phyloP scores from a whole-genome alignment of 2,797 vertebrate species.

The Pantherophis alleghaniensis region DNA sequence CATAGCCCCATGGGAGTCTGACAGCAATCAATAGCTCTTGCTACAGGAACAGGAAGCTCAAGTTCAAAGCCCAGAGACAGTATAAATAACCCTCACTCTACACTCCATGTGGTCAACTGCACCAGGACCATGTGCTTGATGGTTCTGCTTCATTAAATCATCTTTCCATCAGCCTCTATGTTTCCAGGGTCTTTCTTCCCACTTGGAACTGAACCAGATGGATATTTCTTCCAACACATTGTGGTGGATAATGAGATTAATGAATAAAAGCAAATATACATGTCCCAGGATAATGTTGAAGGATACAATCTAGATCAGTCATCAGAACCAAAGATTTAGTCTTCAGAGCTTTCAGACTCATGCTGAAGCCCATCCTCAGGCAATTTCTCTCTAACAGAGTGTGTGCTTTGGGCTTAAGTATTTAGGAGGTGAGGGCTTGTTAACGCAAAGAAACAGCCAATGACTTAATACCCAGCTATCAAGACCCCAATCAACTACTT shows the following conservation, averaged over 20 bases:
- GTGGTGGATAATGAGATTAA: neutral
- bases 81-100: too few relatives aligned
- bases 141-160: too few relatives aligned
- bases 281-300: neutral
- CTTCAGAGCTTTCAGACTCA: neutral
- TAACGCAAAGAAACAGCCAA: neutral
- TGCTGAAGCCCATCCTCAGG: neutral
- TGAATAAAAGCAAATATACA: neutral
- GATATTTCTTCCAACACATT: neutral
- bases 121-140: too few relatives aligned
- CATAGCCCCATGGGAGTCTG: too few relatives aligned
- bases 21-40: too few relatives aligned
- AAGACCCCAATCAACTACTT: neutral
- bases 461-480: neutral
- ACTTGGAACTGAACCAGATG: too few relatives aligned
- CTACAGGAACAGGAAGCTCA: too few relatives aligned
- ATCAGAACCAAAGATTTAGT: neutral
- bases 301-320: neutral
- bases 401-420: neutral
- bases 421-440: neutral
- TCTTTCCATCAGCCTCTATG: too few relatives aligned
- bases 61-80: too few relatives aligned
- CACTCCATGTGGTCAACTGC: too few relatives aligned
- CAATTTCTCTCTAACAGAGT: neutral
- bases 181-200: too few relatives aligned